Evolutionary conservation across 2,888 invertebrate species (phyloP).

Genomic region (Spilarctia lutea): DNA sequence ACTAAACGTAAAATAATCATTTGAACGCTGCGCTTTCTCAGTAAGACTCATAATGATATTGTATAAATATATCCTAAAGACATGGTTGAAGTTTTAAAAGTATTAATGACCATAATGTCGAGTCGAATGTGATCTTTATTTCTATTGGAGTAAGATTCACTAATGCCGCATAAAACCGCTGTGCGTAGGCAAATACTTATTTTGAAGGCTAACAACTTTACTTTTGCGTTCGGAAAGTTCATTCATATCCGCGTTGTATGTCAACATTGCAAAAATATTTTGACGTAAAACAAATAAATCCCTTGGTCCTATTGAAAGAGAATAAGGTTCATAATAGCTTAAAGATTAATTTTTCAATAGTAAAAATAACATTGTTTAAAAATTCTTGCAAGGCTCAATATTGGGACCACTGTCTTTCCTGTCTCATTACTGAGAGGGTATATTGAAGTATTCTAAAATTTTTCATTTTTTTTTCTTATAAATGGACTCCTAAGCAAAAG

Average conservation of each 20-base stretch:
- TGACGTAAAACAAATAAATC: constrained; percentile 35
- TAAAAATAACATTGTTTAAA: constrained; percentile 45
- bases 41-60: constrained; percentile 17
- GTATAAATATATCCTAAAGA: constrained; percentile 21
- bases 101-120: constrained; percentile 13
- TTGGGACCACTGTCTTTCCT: constrained; percentile 59
- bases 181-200: constrained; percentile 58
- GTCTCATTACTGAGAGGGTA: constrained; percentile 10
- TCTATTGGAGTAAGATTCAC: constrained; percentile 27
- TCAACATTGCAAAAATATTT: constrained; percentile 50
- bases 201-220: constrained; percentile 77
- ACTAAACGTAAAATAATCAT: constrained; percentile 2
- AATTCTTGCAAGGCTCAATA: constrained; percentile 61
- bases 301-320: constrained; percentile 41
- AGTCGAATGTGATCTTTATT: constrained; percentile 32
- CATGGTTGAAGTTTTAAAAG: constrained; percentile 28
- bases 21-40: constrained; percentile 16
- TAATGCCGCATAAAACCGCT: constrained; percentile 36
- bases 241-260: constrained; percentile 75
- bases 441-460: background rate
- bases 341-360: constrained; percentile 10
- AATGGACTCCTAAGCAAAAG: background rate
- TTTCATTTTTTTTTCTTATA: background rate
- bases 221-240: constrained; percentile 74
- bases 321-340: constrained; percentile 51